phyloP scores from a whole-genome alignment of 1,140 invertebrate genomes.

The Agraylea sexmaculata region DNA sequence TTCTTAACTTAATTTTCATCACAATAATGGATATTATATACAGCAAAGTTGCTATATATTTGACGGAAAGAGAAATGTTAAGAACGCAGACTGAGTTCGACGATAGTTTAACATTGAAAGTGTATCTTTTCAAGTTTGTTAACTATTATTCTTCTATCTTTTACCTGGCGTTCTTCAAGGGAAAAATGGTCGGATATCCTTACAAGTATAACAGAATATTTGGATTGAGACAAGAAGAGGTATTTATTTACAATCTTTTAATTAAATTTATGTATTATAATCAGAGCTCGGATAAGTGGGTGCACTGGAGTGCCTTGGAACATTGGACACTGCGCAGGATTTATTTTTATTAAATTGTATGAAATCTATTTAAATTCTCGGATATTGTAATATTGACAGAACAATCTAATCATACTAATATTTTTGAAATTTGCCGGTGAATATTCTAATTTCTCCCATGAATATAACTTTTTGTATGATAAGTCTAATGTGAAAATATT shows the following conservation, averaged over 20 bases:
- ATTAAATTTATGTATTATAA: background rate
- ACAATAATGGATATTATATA: too few relatives aligned
- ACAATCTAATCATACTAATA: too few relatives aligned
- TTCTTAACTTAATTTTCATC: too few relatives aligned
- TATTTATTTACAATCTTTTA: slow-evolving; percentile 23
- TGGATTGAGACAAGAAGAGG: slow-evolving; percentile 56
- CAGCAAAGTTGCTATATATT: slow-evolving; percentile 33
- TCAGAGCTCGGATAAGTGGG: too few relatives aligned
- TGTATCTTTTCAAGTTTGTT: slow-evolving; percentile 78
- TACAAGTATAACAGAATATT: slow-evolving; percentile 61
- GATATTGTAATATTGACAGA: too few relatives aligned
- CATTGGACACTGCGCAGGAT: too few relatives aligned
- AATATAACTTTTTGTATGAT: too few relatives aligned
- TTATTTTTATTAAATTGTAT: slow-evolving; percentile 8
- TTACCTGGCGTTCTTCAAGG: slow-evolving; percentile 78
- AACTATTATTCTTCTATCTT: slow-evolving; percentile 79
- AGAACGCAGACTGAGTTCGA: slow-evolving; percentile 76
- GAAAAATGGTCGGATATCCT: slow-evolving; percentile 65
- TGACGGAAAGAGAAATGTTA: slow-evolving; percentile 69
- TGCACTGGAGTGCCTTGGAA: too few relatives aligned
- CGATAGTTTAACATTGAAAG: slow-evolving; percentile 71
- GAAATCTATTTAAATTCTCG: too few relatives aligned
- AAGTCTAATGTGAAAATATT: too few relatives aligned
- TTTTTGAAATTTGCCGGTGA: too few relatives aligned
- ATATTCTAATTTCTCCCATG: too few relatives aligned